Evolutionary conservation across 2,797 vertebrate genomes (phyloP), one percentile per base, ranked within the genome.

Genomic region (Harpagifer antarcticus): DNA sequence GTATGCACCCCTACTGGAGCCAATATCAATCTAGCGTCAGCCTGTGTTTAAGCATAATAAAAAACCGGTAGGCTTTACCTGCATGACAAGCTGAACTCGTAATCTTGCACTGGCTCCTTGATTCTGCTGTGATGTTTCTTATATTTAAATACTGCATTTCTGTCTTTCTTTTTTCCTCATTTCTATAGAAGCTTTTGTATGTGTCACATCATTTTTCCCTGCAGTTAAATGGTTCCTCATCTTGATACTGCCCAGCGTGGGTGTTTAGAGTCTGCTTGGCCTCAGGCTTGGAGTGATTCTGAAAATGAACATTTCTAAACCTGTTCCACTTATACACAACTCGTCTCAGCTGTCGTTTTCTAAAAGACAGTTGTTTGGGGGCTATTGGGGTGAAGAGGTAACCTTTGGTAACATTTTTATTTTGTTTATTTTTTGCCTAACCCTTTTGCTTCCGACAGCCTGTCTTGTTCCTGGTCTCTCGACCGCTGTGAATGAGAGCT

Each of bases 401-500:
- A 68, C 64, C 50, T 57, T 9, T 11, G 60, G 56, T 45, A 5
- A 61, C 20, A 2, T 66, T 63, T 64, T 43, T 33, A 17, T 56
- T 78, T 48, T 15, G 64, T 57, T 23, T 40, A 0, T 23, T 50
- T 44, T 57, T 50, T 27, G 54, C 42, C 44, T 37, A 59, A 55
- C 33, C 48, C 56, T 58, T 57, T 76, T 77, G 68, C 72, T 67
- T 84, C 61, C 64, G 63, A 69, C 76, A 72, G 81, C 69, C 73
- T 44, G 49, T 70, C 70, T 80, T 69, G 59, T 88, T 82, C 52
- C 44, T 72, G 66, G 81, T 84, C 82, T 82, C 76, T 88, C 69
- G 85, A 90, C 87, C 80, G 83, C 86, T 86, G 81, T 84, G 86
- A 88, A 80, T 60, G 72, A 89, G 82, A 64, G 76, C 85, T 45